Conservation (phyloP, 35 echinoderm and acorn worm species). For the Amphiura filiformis region DNA sequence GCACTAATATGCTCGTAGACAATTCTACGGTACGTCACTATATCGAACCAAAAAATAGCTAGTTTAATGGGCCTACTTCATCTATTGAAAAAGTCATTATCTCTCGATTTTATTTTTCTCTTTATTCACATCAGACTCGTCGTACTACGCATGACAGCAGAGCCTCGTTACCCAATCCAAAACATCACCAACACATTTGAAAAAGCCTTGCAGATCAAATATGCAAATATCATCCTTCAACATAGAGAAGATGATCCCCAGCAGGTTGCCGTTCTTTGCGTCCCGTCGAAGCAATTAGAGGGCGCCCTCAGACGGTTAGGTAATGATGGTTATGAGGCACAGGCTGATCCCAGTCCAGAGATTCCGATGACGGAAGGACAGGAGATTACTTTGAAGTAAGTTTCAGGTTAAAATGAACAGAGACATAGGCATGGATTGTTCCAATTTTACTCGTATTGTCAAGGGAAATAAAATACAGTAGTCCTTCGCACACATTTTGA, state of each 20-base stretch:
- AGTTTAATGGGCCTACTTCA: no score
- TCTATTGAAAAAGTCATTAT: no score
- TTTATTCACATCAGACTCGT: constrained; percentile 59
- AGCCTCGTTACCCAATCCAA: constrained; percentile 67
- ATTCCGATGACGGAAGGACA: constrained; percentile 88
- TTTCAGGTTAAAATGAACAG: no score
- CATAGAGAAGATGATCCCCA: constrained; percentile 83
- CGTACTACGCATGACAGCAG: constrained; percentile 65
- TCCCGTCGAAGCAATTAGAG: constrained; percentile 72
- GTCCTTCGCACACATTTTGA: no score
- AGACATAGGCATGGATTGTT: no score
- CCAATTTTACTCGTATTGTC: no score
- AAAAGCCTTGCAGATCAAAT: constrained; percentile 78
- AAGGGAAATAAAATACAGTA: no score
- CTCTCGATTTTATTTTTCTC: no score
- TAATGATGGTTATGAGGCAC: constrained; percentile 67
- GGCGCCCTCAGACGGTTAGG: constrained; percentile 59
- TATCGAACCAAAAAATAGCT: no score
- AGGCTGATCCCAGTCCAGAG: constrained; percentile 76
- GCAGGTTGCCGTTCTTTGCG: constrained; percentile 57
- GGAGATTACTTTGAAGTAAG: constrained; percentile 84
- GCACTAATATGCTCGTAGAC: no score
- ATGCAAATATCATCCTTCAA: constrained; percentile 75
- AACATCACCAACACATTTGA: constrained; percentile 78
- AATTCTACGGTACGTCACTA: no score